These are phyloP conservation scores for Cydia strobilella DNA, from an alignment of 1,140 invertebrate genomes.

Conservation along the genomic window DNA sequence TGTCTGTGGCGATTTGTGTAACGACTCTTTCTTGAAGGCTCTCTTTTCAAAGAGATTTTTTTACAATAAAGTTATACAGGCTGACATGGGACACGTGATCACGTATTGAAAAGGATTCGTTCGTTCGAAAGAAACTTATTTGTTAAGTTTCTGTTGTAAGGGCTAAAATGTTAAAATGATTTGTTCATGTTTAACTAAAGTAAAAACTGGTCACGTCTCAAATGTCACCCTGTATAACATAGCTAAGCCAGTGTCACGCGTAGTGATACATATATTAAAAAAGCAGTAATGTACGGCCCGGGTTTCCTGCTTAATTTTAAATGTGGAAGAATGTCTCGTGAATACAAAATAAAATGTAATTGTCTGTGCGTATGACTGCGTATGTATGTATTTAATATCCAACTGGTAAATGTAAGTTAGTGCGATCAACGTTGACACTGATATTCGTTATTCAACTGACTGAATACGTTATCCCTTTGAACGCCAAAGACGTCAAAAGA, in stretches of 20 bases:
- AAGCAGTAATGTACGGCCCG: slow-evolving; percentile 31
- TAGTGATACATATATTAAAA: slow-evolving; percentile 41
- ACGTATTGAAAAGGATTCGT: background rate
- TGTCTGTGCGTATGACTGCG: slow-evolving; percentile 49
- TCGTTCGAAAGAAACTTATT: background rate
- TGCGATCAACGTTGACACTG: slow-evolving; percentile 13
- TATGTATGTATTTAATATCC: slow-evolving; percentile 55
- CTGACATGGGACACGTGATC: background rate
- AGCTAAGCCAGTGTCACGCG: slow-evolving; percentile 47
- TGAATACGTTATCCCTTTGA: no score
- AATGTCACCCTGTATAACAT: background rate
- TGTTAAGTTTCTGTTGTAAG: background rate
- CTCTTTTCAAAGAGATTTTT: slow-evolving; percentile 2
- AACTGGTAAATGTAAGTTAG: slow-evolving; percentile 43
- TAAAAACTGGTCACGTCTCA: background rate
- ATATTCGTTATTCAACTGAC: no score
- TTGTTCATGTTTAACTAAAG: background rate
- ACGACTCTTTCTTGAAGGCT: background rate
- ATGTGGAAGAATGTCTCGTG: slow-evolving; percentile 42
- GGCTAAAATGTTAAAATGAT: background rate
- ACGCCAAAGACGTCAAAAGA: no score
- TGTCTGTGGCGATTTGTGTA: slow-evolving; percentile 12
- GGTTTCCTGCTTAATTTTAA: slow-evolving; percentile 37
- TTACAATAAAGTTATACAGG: background rate
- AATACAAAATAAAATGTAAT: slow-evolving; percentile 34